Conservation (phyloP, 1,140 invertebrate species). For the Mactra quadrangularis region DNA sequence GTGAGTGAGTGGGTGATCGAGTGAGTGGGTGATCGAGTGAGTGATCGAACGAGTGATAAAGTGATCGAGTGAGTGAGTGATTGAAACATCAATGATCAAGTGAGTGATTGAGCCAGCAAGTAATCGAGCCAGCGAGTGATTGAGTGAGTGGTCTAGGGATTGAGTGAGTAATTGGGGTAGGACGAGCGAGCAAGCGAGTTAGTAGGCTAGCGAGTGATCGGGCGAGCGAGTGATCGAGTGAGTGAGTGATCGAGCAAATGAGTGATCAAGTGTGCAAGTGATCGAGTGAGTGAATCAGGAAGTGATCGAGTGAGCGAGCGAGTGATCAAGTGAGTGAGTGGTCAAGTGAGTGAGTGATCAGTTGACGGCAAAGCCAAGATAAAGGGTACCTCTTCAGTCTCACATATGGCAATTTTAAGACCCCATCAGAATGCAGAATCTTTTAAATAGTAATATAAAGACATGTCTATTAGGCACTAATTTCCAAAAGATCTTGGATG, state of each 20-base stretch:
- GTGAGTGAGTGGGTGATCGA: too few relatives aligned
- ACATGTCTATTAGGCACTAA: too few relatives aligned
- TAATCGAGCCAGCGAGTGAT: neutral
- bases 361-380: too few relatives aligned
- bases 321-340: conserved; percentile 28
- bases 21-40: too few relatives aligned
- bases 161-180: too few relatives aligned
- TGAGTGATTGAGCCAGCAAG: neutral
- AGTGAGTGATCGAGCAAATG: neutral
- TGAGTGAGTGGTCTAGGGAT: conserved; percentile 2
- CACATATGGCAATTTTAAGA: too few relatives aligned
- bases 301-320: conserved; percentile 12
- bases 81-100: too few relatives aligned
- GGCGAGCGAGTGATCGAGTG: conserved; percentile 16
- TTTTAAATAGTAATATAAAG: too few relatives aligned
- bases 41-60: conserved; percentile 17
- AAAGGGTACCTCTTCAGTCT: too few relatives aligned
- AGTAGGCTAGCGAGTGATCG: conserved; percentile 6
- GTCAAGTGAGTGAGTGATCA: conserved; percentile 9
- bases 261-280: conserved; percentile 22
- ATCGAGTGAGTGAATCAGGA: conserved; percentile 25
- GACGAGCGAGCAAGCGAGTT: neutral
- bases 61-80: conserved; percentile 11
- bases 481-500: too few relatives aligned
- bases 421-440: too few relatives aligned